Evolutionary conservation across 92 coral and sea anemone species (phyloP), one percentile per base, ranked within the genome.

Genomic region (Zoanthus gigantus): DNA sequence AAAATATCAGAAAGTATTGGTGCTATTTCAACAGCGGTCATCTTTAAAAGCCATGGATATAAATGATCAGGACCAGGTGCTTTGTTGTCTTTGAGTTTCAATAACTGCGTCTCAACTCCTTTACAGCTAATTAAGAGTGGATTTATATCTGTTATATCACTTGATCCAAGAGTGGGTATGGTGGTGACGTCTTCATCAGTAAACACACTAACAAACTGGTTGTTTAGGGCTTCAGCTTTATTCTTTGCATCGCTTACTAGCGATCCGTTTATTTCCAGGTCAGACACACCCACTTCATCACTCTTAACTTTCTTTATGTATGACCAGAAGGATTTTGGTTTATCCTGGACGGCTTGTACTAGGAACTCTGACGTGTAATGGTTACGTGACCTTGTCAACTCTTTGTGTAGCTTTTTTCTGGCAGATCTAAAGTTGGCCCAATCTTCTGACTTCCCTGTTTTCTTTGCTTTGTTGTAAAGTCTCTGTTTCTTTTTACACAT

Each of bases 51-150:
- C 87, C 87, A 83, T 68, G 87, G 87, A 69, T 66, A 87, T 78
- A 87, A 60, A 45, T 87, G 90, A 71, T 87, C 90, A 87, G 90
- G 90, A 77, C 90, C 90, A 61, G 90, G 90, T 42, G 86, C 87
- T 52, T 83, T 83, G 44, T 83, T 52, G 77, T 83, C 66, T 42
- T 67, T 76, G 65, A 76, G 80, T 48, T 76, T 76, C 80, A 76
- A 53, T 76, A 76, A 54, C 56, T 54, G 69, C 82, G 48, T 72
- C 88, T 82, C 91, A 72, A 82, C 88, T 61, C 88, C 88, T 82
- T 88, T 88, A 71, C 91, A 81, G 81, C 53, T 81, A 71, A 88
- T 79, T 60, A 46, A 57, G 52, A 88, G 80, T 88, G 88, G 87
- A 7, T 82, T 45, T n/a, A 88, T 88, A 32, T 71, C 53, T 42